Conservation (phyloP, 2,797 vertebrate species). For the Acanthurus leucopareius region DNA sequence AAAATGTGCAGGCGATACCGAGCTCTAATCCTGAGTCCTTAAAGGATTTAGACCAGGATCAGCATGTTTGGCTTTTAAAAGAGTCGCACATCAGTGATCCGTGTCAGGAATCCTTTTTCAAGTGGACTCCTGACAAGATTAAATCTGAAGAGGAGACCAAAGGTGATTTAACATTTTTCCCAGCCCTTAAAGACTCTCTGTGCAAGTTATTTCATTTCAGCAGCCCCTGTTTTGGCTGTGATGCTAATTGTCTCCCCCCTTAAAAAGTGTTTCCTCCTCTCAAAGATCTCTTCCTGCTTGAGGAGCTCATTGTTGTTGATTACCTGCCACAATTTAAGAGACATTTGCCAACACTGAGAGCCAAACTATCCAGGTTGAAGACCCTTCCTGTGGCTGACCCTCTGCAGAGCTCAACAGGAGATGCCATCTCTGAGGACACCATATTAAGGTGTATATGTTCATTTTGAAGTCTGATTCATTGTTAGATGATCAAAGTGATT, state of each 20-base stretch:
- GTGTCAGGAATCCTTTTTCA: slow-evolving; percentile 77
- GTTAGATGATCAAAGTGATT: too few relatives aligned
- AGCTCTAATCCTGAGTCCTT: slow-evolving; percentile 80
- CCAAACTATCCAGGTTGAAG: slow-evolving; percentile 84
- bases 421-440: slow-evolving; percentile 73
- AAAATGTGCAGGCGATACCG: slow-evolving; percentile 58
- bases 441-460: slow-evolving; percentile 84
- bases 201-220: neutral
- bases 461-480: neutral
- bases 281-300: slow-evolving; percentile 86
- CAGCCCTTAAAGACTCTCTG: neutral
- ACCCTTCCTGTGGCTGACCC: slow-evolving; percentile 86
- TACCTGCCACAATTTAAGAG: slow-evolving; percentile 77
- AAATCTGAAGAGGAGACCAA: slow-evolving; percentile 26
- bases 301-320: slow-evolving; percentile 84
- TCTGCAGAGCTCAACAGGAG: slow-evolving; percentile 78
- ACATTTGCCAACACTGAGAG: slow-evolving; percentile 81
- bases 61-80: slow-evolving; percentile 47
- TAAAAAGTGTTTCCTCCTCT: slow-evolving; percentile 16
- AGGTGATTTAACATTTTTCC: slow-evolving; percentile 28
- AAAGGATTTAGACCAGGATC: slow-evolving; percentile 46
- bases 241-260: neutral
- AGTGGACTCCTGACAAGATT: slow-evolving; percentile 39
- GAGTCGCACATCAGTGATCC: slow-evolving; percentile 31
- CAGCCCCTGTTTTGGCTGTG: neutral